Conservation (phyloP, 2,113 vertebrate species). For the Hiodon alosoides region DNA sequence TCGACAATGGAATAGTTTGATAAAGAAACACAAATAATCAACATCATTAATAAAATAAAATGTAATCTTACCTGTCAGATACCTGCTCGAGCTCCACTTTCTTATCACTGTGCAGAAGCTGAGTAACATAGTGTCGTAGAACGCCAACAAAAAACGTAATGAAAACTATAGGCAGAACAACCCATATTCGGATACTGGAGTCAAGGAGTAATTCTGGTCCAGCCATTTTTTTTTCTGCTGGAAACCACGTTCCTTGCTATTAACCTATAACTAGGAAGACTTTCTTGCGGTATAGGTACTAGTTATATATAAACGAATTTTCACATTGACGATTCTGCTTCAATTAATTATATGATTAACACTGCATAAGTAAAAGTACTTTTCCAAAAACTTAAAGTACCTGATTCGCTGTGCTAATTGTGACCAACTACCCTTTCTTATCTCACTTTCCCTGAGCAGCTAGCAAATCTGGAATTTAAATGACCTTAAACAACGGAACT, state of each 20-base stretch:
- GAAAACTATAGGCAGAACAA: slow-evolving; percentile 73
- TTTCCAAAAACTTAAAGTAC: too few relatives aligned
- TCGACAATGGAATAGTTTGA: background rate
- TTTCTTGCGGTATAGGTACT: background rate
- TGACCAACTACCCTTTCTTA: too few relatives aligned
- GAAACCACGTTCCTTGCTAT: background rate
- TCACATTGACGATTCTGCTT: too few relatives aligned
- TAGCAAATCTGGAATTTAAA: too few relatives aligned
- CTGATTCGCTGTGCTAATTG: too few relatives aligned
- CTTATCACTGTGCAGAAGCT: slow-evolving; percentile 67
- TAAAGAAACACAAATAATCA: background rate
- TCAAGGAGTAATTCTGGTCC: slow-evolving; percentile 71
- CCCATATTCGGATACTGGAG: slow-evolving; percentile 74
- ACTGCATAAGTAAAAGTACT: too few relatives aligned
- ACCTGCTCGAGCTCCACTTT: slow-evolving; percentile 65
- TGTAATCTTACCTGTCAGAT: slow-evolving; percentile 63
- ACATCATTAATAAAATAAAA: background rate
- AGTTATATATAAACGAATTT: background rate
- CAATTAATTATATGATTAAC: too few relatives aligned
- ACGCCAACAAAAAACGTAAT: slow-evolving; percentile 72
- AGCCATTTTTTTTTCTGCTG: slow-evolving; percentile 48
- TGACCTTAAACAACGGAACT: too few relatives aligned
- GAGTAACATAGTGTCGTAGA: slow-evolving; percentile 70
- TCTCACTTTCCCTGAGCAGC: too few relatives aligned
- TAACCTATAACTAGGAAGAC: background rate